Evolutionary conservation across 2,797 vertebrate genomes (phyloP), one percentile per base, ranked within the genome.

Genomic region (Phataginus tetradactyla): DNA sequence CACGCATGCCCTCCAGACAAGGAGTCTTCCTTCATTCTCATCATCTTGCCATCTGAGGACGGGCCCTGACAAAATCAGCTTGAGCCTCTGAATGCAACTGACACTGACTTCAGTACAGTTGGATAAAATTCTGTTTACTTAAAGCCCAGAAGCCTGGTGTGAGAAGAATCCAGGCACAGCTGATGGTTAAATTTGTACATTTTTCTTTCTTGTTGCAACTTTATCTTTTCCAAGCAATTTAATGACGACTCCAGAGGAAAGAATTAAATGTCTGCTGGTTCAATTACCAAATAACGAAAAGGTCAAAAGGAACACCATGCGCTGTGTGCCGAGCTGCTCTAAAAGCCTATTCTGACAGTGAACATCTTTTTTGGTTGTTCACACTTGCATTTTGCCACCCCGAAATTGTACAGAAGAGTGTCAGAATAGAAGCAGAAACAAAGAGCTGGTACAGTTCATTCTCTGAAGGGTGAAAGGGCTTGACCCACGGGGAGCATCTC

Each of bases 231-330:
- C 9, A 51, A 96, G 94, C 86, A 97, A 90, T 96, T 97, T 97
- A 97, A 97, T 94, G 78, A 98, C 86, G 95, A 97, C 95, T 97
- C 96, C 91, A 88, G 78, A 94, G 96, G 92, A 97, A 68, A 98
- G 97, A 97, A 98, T 68, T 96, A 98, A 98, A 93, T 90, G 88
- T 95, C 96, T 97, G 94, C 78, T 89, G 78, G 95, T 96, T 98
- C 97, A 97, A 96, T 97, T 97, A 96, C 92, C 72, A 90, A 94
- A 92, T 96, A 98, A 97, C 96, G 97, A 96, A 97, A 96, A 96
- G 97, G 97, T 96, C 74, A 11, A 69, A 94, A 94, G 96, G 85
- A 96, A 83, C 95, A 64, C 77, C 96, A 96, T 2, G 94, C 23
- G 25, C 94, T 68, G 71, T 95, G 89, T 57, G 94, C 81, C 12